Base-by-base conservation (phyloP, 2,113 vertebrate species). In the Dasyurus viverrinus region DNA sequence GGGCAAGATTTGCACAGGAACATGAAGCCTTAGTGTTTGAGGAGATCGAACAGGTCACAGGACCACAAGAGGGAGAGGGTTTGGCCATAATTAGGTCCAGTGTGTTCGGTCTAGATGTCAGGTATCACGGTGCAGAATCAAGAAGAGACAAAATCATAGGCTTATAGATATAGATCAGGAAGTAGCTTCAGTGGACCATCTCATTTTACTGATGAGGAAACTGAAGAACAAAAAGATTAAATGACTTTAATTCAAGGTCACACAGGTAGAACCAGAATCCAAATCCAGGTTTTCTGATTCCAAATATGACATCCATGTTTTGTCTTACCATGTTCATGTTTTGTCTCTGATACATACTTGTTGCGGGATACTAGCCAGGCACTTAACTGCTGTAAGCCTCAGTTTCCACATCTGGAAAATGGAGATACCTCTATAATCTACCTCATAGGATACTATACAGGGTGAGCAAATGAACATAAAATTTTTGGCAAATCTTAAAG, bases 1-100 rank as follows among this genome's bases (percentile, higher is more conserved):
- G 92, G 52, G 90, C 48, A 26, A 90, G 89, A 48, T 95, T 96
- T 92, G 1, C 91, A 94, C 22, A 42, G n/a, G 68, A 42, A 23
- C n/a, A n/a, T 84, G 68, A 19, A 84, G 23, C 36, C 16, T 84
- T 8, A 42, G 68, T 42, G n/a, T 84, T 84, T 14, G n/a, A 84
- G 22, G 68, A 84, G n/a, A 84, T 16, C 19, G 8, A 84, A 42
- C 16, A 84, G 68, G n/a, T 42, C 68, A 84, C 6, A 84, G 68
- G n/a, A 84, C 2, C 68, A 23, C 22, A 42, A 19, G 19, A 23
- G 19, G 68, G n/a, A 42, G 68, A 84, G 19, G 6, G 16, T 22
- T 84, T 84, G 2, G 68, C 42, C 7, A 36, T 84, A 42, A 42
- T 42, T 23, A 8, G 7, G 68, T 84, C 36, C 68, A 42, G 7